Conservation (phyloP, 1,140 invertebrate genomes). For the Platorchestia sp. region DNA sequence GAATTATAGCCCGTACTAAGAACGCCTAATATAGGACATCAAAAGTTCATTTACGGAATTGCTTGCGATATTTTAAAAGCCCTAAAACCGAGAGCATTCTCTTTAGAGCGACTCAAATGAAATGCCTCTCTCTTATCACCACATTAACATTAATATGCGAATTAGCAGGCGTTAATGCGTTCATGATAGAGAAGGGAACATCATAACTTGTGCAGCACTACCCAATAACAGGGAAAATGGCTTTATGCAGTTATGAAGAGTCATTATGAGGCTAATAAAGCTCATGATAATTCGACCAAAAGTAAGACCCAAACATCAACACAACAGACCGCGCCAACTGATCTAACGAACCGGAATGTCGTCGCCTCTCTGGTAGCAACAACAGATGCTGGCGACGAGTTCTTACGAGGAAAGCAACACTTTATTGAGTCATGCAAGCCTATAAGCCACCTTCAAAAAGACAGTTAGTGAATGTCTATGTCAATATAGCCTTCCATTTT, state of each 20-base stretch:
- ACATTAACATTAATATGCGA: neutral
- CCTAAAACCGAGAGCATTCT: neutral
- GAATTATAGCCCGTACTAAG: neutral
- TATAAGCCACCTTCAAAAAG: conserved; percentile 46
- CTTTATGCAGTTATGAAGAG: conserved; percentile 2
- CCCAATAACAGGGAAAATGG: conserved; percentile 4
- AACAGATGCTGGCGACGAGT: neutral
- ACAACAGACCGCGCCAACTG: neutral
- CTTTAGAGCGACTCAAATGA: neutral
- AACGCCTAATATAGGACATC: neutral
- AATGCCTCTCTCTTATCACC: neutral
- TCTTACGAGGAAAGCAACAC: conserved; percentile 1
- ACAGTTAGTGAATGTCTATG: conserved; percentile 49
- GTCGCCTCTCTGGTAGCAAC: neutral
- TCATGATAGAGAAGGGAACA: neutral
- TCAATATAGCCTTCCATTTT: conserved; percentile 54
- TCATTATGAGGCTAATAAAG: conserved; percentile 36
- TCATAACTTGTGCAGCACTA: neutral
- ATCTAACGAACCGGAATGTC: neutral
- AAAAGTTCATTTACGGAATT: neutral
- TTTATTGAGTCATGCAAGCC: conserved; percentile 46
- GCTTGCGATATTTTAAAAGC: neutral
- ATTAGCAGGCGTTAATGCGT: neutral
- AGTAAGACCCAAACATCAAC: neutral
- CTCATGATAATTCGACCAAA: conserved; percentile 22